Conservation (phyloP, 2,113 vertebrate species). For the Rhinopomastus cyanomelas region DNA sequence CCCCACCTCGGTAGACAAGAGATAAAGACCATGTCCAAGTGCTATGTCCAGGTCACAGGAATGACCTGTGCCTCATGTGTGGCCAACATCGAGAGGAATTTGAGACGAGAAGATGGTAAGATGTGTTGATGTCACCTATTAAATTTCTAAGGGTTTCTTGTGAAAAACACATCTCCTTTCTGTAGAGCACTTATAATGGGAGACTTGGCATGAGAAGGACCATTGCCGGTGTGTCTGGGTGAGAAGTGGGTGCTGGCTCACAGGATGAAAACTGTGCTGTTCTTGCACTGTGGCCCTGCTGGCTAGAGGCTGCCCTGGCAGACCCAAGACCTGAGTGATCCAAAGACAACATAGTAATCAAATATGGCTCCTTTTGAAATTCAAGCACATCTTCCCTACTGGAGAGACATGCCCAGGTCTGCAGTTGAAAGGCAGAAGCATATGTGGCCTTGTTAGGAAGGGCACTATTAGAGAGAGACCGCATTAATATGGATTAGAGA, state of each 20-base stretch:
- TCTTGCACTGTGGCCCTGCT: rapidly evolving
- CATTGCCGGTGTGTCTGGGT: not conserved
- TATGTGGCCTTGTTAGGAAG: not conserved
- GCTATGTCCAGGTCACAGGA: slow-evolving; percentile 91
- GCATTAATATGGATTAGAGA: not conserved
- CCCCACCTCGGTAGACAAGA: slow-evolving; percentile 43
- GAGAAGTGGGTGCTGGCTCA: not conserved
- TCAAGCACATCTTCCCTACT: not conserved
- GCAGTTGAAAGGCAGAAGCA: not conserved
- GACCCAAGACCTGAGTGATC: not conserved
- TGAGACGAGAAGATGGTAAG: slow-evolving; percentile 90
- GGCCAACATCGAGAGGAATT: slow-evolving; percentile 95
- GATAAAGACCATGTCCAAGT: slow-evolving; percentile 79
- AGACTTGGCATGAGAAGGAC: not conserved
- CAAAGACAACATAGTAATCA: not conserved
- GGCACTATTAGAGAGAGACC: not conserved
- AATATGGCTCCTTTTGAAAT: not conserved
- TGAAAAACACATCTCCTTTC: not conserved
- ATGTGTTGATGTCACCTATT: not conserved
- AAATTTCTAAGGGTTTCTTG: rapidly evolving
- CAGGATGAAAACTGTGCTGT: rapidly evolving
- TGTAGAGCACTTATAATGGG: not conserved
- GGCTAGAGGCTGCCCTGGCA: not conserved
- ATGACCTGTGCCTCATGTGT: slow-evolving; percentile 99
- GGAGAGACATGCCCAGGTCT: not conserved